Conservation (phyloP, 2,888 invertebrate species). For the Pandemis cinnamomeana region DNA sequence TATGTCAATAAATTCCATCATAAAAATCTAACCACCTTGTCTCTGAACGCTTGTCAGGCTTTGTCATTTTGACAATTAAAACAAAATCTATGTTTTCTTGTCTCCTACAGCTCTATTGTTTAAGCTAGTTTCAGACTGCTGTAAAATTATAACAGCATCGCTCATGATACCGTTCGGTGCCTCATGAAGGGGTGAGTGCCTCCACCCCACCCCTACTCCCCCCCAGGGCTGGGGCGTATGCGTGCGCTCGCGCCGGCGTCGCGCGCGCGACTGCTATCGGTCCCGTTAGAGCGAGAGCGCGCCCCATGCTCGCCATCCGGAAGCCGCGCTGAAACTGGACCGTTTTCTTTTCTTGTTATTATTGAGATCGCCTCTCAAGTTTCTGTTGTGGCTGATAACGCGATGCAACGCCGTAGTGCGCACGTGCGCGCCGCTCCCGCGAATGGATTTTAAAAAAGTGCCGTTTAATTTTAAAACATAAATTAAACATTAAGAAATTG, state of each 20-base stretch:
- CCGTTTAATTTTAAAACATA: neutral
- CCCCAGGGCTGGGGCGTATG: slow-evolving; percentile 28
- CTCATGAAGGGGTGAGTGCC: no score
- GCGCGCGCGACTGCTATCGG: slow-evolving; percentile 80
- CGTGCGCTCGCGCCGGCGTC: slow-evolving; percentile 68
- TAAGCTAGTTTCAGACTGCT: neutral
- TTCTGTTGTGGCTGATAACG: slow-evolving; percentile 84
- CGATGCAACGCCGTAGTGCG: slow-evolving; percentile 80
- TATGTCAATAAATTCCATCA: no score
- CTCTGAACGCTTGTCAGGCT: no score
- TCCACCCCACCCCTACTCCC: neutral
- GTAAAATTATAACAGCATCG: neutral
- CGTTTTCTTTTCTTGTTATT: slow-evolving; percentile 85
- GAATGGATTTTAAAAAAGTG: slow-evolving; percentile 32
- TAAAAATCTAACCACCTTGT: no score
- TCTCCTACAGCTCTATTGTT: neutral
- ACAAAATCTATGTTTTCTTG: no score
- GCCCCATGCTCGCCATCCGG: slow-evolving; percentile 82
- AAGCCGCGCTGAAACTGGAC: slow-evolving; percentile 85
- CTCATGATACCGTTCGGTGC: no score
- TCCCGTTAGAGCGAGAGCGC: slow-evolving; percentile 80
- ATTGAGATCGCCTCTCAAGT: slow-evolving; percentile 83
- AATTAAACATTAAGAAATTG: slow-evolving; percentile 5
- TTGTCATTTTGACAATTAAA: no score
- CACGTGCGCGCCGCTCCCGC: slow-evolving; percentile 72